Evolutionary conservation across 2,113 vertebrate species (phyloP), one percentile per base, ranked within the genome.

Genomic region (Tetraodon nigroviridis): DNA sequence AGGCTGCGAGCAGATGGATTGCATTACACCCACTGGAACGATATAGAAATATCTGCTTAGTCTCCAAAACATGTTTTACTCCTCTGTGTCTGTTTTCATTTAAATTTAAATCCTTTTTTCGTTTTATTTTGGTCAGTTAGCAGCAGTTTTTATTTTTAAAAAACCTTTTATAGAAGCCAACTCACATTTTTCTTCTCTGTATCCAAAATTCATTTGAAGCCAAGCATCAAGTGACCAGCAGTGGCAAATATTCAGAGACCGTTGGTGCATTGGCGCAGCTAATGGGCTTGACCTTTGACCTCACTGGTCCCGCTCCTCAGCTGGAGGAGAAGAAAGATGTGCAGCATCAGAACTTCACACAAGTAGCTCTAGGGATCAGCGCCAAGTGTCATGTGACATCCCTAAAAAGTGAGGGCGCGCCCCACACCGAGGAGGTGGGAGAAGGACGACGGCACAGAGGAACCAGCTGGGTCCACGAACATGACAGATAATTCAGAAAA

Each of bases 211-310:
- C 11, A 10, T 12, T 10, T 37, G 11, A 37, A 37, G 11, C 1
- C 8, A 37, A 37, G 8, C 32, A 37, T 37, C 32, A 37, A 37
- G 11, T 37, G 32, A 37, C 1, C 32, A 37, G 32, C 12, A 37
- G 12, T 37, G 11, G 8, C 24, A 27, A 27, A 27, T 27, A 27
- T 27, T 67, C 69, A 77, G 57, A 87, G 81, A 89, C 58, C 45
- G 55, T 51, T 68, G 18, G 5, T 81, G 89, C 77, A 73, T 69
- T 80, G 74, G 48, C 51, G 57, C 46, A n/a, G 44, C 84, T 92
- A 92, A 92, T 90, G 83, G 92, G 91, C 67, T 74, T 89, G 83
- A 91, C 69, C 91, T 63, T 57, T 83, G 85, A 84, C 86, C 76
- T 6, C 46, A 48, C 50, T 54, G 58, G 82, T 80, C 69, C 70